Conservation (phyloP, 2,113 vertebrate species). For the Mesembrinibis cayennensis region DNA sequence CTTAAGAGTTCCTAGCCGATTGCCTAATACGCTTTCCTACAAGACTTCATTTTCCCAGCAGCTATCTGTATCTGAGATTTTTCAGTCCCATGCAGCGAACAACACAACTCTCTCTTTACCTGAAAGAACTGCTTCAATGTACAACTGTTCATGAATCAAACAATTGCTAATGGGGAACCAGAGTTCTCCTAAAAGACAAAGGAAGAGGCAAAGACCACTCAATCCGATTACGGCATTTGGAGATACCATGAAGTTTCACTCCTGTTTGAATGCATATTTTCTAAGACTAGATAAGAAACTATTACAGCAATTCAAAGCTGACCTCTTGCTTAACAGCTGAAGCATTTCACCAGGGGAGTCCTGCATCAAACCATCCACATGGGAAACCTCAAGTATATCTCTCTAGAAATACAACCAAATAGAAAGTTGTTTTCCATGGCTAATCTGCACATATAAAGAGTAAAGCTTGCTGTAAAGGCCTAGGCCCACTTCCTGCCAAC, state of each 20-base stretch:
- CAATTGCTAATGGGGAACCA: background rate
- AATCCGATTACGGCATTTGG: background rate
- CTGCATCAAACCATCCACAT: background rate
- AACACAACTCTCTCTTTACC: background rate
- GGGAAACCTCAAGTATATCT: background rate
- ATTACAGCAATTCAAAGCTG: background rate
- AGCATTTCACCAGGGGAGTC: background rate
- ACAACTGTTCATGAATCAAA: background rate
- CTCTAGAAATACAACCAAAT: background rate
- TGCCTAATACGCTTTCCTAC: background rate
- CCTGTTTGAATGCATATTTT: background rate
- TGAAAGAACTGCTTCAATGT: background rate
- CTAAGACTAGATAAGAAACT: background rate
- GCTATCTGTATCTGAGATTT: background rate
- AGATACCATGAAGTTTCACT: background rate
- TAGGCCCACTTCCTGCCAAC: background rate
- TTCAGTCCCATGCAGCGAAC: background rate
- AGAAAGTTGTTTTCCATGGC: background rate
- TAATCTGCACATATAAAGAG: background rate
- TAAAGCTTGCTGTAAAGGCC: background rate
- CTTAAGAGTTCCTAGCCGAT: background rate
- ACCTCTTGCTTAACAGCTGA: background rate
- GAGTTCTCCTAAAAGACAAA: background rate
- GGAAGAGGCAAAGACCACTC: background rate
- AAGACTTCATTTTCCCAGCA: background rate